Percentiles rank a stretch among this genome's conserved stretches.
These are phyloP conservation scores for Acanthaster planci DNA, from an alignment of 35 echinoderm and acorn worm genomes.

Conservation along the genomic window DNA sequence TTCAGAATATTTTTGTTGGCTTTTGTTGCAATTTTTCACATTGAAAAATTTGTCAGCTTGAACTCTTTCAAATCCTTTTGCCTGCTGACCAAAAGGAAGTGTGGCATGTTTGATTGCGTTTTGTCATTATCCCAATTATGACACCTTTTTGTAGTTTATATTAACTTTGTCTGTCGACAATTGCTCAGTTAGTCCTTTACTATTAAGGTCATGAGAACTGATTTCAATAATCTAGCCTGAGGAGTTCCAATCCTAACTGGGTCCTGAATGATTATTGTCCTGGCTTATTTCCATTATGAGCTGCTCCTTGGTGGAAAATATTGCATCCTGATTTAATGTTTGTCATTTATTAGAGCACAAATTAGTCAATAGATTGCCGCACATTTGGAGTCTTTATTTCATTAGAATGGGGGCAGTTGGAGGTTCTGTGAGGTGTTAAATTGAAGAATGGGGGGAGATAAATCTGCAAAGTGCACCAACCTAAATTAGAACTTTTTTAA, in stretches of 20 bases:
- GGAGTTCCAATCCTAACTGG: not conserved
- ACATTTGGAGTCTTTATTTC: constrained; percentile 1
- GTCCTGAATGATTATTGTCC: not conserved
- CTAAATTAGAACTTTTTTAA: no score
- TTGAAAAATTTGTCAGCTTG: not conserved
- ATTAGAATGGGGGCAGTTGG: constrained; percentile 4
- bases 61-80: not conserved
- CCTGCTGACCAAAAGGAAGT: not conserved
- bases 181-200: not conserved
- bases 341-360: not conserved
- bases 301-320: not conserved
- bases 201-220: constrained; percentile 1
- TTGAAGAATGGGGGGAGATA: no score
- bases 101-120: not conserved
- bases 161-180: constrained; percentile 16
- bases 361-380: not conserved
- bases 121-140: not conserved
- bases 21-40: not conserved
- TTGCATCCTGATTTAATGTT: not conserved
- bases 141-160: constrained; percentile 9
- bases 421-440: not conserved
- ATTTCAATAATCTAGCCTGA: constrained; percentile 3
- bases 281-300: no score
- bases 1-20: no score
- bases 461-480: no score